A percentile compares a stretch with the other conserved stretches of the same genome.
Conservation (phyloP, 2,797 vertebrate species). For the Aythya fuligula region DNA sequence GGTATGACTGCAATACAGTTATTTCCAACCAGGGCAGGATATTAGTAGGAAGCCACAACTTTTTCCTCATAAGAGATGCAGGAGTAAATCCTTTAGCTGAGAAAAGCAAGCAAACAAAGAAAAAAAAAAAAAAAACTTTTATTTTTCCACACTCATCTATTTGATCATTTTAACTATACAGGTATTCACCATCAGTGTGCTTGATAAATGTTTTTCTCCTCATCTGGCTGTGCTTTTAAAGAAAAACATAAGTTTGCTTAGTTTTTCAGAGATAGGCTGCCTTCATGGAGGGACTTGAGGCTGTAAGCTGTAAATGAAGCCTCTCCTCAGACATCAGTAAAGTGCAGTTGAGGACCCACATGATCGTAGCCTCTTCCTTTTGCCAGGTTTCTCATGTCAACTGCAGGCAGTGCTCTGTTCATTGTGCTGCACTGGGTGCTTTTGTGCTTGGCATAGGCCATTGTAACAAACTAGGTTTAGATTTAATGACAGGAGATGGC, state of each 20-base stretch:
- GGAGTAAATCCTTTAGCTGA: neutral
- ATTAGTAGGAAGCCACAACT: neutral
- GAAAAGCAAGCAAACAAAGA: neutral
- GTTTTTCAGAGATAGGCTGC: neutral
- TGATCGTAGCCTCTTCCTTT: neutral
- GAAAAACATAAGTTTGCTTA: neutral
- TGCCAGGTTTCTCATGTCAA: neutral
- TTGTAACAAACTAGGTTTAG: neutral
- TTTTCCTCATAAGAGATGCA: neutral
- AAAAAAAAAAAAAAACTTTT: neutral
- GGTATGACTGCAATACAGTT: neutral
- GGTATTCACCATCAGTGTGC: neutral
- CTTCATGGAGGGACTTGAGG: neutral
- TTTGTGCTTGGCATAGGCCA: neutral
- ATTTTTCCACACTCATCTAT: neutral
- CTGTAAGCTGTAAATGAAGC: neutral
- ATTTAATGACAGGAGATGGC: conserved; percentile 1
- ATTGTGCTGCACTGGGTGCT: neutral
- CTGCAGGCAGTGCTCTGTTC: neutral
- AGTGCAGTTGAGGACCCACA: rapidly evolving
- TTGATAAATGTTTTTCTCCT: neutral
- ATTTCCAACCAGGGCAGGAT: neutral
- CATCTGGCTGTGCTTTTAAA: neutral
- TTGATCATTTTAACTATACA: neutral
- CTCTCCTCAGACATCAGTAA: neutral